Evolutionary conservation across 2,888 invertebrate species (phyloP).

Genomic region (Drosophila villosipedis): DNA sequence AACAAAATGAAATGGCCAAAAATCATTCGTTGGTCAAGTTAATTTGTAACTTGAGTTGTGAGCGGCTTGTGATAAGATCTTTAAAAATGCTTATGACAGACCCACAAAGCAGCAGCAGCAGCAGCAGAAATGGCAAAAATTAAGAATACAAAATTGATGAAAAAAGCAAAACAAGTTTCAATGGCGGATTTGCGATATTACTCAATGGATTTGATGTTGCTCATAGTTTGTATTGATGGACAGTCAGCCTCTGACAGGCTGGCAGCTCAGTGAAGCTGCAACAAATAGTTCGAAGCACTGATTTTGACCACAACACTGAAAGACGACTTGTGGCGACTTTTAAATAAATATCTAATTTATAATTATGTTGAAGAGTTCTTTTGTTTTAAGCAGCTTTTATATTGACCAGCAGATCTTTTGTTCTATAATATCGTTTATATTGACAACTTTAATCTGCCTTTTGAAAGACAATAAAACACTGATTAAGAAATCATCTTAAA

Average conservation of each 20-base stretch:
- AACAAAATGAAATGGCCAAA: conserved; percentile 30
- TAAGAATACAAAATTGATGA: conserved; percentile 3
- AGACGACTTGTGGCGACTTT: neutral
- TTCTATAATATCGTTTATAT: neutral
- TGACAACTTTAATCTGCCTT: neutral
- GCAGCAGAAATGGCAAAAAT: conserved; percentile 1
- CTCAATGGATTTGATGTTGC: conserved; percentile 64
- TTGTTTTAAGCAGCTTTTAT: neutral
- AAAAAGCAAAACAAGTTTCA: conserved; percentile 64
- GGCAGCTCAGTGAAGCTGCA: conserved; percentile 13
- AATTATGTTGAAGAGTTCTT: neutral
- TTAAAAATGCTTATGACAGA: conserved; percentile 44
- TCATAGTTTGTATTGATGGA: conserved; percentile 62
- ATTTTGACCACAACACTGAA: conserved; percentile 29
- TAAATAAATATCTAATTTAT: neutral
- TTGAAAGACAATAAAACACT: neutral
- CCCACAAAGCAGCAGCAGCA: conserved; percentile 10
- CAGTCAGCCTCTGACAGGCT: conserved; percentile 45
- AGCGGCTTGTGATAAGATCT: conserved; percentile 65
- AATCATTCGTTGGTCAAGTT: conserved; percentile 51
- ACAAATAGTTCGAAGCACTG: conserved; percentile 5
- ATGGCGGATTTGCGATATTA: conserved; percentile 70
- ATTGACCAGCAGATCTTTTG: neutral
- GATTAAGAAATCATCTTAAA: too few relatives aligned
- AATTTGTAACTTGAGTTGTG: conserved; percentile 67